Evolutionary conservation across 2,888 invertebrate species (phyloP), one percentile per base, ranked within the genome.

Genomic region (Ectemnius cavifrons): DNA sequence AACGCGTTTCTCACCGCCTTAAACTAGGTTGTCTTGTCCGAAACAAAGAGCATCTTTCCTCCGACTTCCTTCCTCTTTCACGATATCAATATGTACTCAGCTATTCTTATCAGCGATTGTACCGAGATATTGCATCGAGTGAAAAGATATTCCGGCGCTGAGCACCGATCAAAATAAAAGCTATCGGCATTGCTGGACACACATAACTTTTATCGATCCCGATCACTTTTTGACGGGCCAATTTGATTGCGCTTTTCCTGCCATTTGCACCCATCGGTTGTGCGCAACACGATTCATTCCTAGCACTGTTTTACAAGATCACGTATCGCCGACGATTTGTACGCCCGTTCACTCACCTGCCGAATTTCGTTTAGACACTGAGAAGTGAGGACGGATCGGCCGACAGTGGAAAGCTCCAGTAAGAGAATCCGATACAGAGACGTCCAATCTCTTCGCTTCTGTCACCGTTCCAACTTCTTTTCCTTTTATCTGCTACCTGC

Each of bases 271-370:
- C 14, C 6, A 14, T 8, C 37, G 37, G 8, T 6, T 11, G 37
- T 37, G 11, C 37, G n/a, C n/a, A 8, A 6, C 14, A 16, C 62
- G 52, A 76, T 64, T 65, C 60, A 59, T 66, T 66, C 63, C 49
- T 45, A 18, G 16, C 59, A 45, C 64, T 66, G 58, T 75, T 80
- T 75, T 65, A 80, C 67, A 65, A 62, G 67, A 67, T 69, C 75
- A 67, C 71, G 73, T 80, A 80, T 80, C 64, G 57, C 63, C 63
- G 75, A 67, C 65, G 80, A 76, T 78, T 74, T 68, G 78, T 62
- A 4, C 11, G 46, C 62, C 71, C 79, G 73, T 14, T 79, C 79
- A 78, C 82, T 82, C 82, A 82, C 82, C 82, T 82, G 82, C 78
- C 81, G 79, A 80, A 76, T 80, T 78, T 82, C 67, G 75, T 65